A percentile compares a stretch with the other conserved stretches of the same genome.
These are phyloP conservation scores for Hydrozoanthus tunicans DNA, from an alignment of 64 coral and sea anemone genomes.

Conservation along the genomic window DNA sequence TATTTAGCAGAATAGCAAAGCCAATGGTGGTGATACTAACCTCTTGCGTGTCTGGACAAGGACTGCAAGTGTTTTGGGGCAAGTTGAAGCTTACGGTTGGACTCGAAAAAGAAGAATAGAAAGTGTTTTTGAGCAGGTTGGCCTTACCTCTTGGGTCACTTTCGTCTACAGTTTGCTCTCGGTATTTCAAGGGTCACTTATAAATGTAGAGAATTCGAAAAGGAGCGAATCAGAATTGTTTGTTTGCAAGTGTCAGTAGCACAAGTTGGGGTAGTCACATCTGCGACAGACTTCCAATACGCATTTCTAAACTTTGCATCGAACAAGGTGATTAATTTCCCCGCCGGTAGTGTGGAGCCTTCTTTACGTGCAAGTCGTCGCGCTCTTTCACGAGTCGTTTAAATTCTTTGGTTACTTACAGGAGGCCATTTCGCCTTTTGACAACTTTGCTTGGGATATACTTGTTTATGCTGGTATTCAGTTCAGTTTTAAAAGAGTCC, in stretches of 20 bases:
- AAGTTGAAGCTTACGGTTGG: not conserved
- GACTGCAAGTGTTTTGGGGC: not conserved
- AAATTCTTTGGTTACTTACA: not conserved
- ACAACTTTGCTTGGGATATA: slow-evolving; percentile 39
- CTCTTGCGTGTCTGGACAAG: not conserved
- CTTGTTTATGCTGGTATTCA: slow-evolving; percentile 40
- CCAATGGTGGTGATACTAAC: not conserved
- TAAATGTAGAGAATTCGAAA: slow-evolving; percentile 12
- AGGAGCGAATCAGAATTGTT: not conserved
- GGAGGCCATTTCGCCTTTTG: slow-evolving; percentile 54
- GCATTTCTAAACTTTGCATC: slow-evolving; percentile 26
- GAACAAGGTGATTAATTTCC: slow-evolving; percentile 28
- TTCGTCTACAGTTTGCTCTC: not conserved
- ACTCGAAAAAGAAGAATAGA: not conserved
- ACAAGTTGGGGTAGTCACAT: slow-evolving; percentile 39
- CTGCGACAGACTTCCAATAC: slow-evolving; percentile 55
- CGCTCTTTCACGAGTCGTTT: slow-evolving; percentile 31
- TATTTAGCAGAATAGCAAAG: not conserved
- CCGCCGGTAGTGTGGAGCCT: not conserved
- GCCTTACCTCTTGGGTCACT: not conserved
- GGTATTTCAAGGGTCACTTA: slow-evolving; percentile 3
- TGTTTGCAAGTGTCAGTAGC: not conserved
- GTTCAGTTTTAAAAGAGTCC: slow-evolving; percentile 2
- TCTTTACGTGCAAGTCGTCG: slow-evolving; percentile 26
- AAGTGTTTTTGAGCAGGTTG: not conserved